Conservation (phyloP, 1,140 invertebrate genomes). For the Penaeus chinensis region DNA sequence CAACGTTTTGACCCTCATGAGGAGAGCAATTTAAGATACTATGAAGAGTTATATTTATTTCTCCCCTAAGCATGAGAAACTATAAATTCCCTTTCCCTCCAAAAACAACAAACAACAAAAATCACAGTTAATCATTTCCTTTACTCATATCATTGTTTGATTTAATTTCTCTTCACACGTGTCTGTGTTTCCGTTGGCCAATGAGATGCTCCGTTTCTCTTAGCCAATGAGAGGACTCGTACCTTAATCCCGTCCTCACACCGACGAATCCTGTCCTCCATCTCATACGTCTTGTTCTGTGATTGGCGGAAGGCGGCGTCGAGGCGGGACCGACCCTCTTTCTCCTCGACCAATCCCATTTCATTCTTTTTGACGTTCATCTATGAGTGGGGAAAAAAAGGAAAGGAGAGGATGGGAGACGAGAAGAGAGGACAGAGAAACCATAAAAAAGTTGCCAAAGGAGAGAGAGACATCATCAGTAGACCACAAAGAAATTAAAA, state of each 20-base stretch:
- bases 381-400: not conserved
- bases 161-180: not conserved
- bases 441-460: not conserved
- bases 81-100: too few relatives aligned
- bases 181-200: not conserved
- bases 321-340: conserved; percentile 28
- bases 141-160: too few relatives aligned
- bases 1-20: too few relatives aligned
- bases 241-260: conserved; percentile 46
- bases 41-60: too few relatives aligned
- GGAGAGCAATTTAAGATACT: too few relatives aligned
- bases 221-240: not conserved
- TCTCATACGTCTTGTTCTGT: conserved; percentile 50
- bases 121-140: too few relatives aligned
- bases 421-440: not conserved
- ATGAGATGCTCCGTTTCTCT: not conserved
- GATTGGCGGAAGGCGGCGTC: conserved; percentile 40
- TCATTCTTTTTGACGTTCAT: conserved; percentile 62
- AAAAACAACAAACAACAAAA: too few relatives aligned
- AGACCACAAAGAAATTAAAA: not conserved
- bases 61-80: too few relatives aligned
- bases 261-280: conserved; percentile 53
- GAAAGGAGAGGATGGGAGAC: not conserved
- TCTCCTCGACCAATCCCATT: conserved; percentile 60
- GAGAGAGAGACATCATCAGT: not conserved